Base-by-base conservation (phyloP, 2,113 vertebrate genomes). In the Pteruthius melanotis region DNA sequence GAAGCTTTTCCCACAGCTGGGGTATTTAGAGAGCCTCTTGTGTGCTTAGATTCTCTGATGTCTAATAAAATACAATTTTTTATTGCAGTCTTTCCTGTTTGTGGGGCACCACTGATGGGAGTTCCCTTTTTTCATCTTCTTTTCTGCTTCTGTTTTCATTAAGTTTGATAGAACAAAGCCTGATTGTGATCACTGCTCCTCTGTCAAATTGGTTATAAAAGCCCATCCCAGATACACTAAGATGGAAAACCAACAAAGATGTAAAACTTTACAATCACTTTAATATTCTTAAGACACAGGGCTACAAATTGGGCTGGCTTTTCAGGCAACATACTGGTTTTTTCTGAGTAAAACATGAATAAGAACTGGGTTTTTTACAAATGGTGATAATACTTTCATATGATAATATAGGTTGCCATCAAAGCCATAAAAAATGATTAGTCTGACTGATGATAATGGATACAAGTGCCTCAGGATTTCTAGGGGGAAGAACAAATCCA, bases 1-100 rank as follows among this genome's bases (percentile, higher is more conserved):
- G 90, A 92, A 93, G 82, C 27, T 90, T 95, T 93, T 83, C 82
- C 53, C 66, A 69, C 70, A 85, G 63, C 90, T 90, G 68, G 21
- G 47, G 21, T 74, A 54, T 86, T 87, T 86, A 78, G 37, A 74
- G 54, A 68, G 33, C 18, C 37, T 72, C 79, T 50, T 70, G 63
- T 83, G 66, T 93, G 59, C 45, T 74, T 90, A 8, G 14, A 63
- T 86, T 96, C 95, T 89, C 95, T 59, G 47, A 30, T 81, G 86
- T 54, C 79, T 83, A 47, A 86, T 92, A 78, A 89, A 94, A 92
- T 52, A 28, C 10, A 42, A 77, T 20, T 66, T 92, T 86, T 61
- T 86, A 40, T 63, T 77, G 54, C 59, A 54, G 45, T 59, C 68
- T 86, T 94, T 86, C 83, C 71, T 89, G 68, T 88, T 90, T 35